Base-by-base conservation (phyloP, 2,888 invertebrate species). In the Therioaphis trifolii region DNA sequence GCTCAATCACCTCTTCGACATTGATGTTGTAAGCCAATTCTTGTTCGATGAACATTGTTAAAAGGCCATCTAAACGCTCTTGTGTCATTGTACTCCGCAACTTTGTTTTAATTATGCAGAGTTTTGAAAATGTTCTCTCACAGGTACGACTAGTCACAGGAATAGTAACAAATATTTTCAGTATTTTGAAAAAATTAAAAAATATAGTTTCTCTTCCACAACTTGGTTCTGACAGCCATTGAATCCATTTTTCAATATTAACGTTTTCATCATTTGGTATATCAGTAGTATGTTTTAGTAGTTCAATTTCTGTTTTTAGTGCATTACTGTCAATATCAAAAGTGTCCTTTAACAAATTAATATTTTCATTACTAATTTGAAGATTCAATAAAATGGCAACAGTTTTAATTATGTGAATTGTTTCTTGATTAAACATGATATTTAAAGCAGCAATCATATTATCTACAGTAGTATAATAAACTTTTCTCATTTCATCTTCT, bases 1-100 rank as follows among this genome's bases (percentile, higher is more conserved):
- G 24, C 15, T 69, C 69, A 46, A 69, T 69, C 14, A 14, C 69
- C 46, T 69, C 15, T 46, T 69, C 24, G 24, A 46, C 69, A 69
- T 46, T 24, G 69, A 69, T 46, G 15, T 43, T 69, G 7, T 69
- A 46, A 24, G 24, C 46, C 24, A 15, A 46, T 69, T 27, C 24
- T 69, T 69, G 14, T 15, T 69, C 24, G 14, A 69, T 46, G 14
- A 69, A 69, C 35, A 14, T 46, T 69, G 21, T 24, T 15, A 49
- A 49, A 15, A 49, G 49, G 12, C 3, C 15, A 49, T 49, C 15
- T 15, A 49, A 49, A 49, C 9, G 49, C 14, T 49, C 1, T 49
- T 49, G 12, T 15, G 12, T 2, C 1, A 49, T 49, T 49, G 14
- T 15, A 49, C 18, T 18, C 14, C 14, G 18, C 14, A 14, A 4